Conservation (phyloP, 2,888 invertebrate genomes). For the Paralinhomoeus sp. region DNA sequence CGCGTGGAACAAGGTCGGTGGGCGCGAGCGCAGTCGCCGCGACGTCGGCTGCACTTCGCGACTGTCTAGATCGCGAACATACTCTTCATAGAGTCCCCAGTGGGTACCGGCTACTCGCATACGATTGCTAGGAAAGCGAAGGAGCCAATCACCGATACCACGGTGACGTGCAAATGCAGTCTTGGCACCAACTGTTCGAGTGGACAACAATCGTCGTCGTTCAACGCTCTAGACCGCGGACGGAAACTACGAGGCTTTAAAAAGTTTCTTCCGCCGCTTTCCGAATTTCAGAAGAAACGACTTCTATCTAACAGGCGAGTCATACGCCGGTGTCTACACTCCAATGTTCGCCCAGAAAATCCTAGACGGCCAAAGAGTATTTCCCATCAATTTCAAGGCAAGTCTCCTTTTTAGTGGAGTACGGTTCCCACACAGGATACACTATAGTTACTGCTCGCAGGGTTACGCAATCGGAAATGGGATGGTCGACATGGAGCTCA, state of each 20-base stretch:
- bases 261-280: constrained; percentile 27
- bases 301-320: constrained; percentile 29
- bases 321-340: constrained; percentile 29
- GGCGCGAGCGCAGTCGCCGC: background rate
- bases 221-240: constrained; percentile 14
- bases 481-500: constrained; percentile 5
- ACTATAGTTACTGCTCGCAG: constrained; percentile 4
- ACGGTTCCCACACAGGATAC: too few relatives aligned
- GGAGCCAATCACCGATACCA: background rate
- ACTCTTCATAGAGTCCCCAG: constrained; percentile 33
- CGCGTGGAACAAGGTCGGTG: constrained; percentile 18
- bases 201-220: too few relatives aligned
- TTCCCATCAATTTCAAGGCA: constrained; percentile 3
- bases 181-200: background rate
- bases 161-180: too few relatives aligned
- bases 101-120: constrained; percentile 34
- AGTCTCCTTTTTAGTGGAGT: background rate
- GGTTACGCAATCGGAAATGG: constrained; percentile 9
- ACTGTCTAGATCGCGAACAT: constrained; percentile 29
- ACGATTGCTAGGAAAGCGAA: too few relatives aligned
- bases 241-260: constrained; percentile 29
- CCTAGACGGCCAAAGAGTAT: constrained; percentile 7
- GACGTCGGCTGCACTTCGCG: too few relatives aligned
- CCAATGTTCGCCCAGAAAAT: constrained; percentile 24
- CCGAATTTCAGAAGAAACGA: constrained; percentile 26